Conservation (phyloP, 2,888 invertebrate genomes). For the Iselma pallidipennis region DNA sequence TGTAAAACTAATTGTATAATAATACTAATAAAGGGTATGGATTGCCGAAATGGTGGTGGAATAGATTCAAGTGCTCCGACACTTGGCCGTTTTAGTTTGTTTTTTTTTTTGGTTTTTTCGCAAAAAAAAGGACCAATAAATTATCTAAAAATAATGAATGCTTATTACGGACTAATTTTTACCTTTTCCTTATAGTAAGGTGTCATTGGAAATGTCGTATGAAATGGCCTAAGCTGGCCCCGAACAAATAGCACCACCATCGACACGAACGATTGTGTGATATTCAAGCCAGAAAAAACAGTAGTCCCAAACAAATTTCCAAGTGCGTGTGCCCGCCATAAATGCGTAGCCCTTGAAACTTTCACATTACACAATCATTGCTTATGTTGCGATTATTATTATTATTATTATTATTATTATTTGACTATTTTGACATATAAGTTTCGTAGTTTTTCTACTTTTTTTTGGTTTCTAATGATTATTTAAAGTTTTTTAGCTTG, state of each 20-base stretch:
- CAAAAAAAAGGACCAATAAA: slow-evolving; percentile 45
- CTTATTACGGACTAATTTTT: slow-evolving; percentile 29
- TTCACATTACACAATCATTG: slow-evolving; percentile 20
- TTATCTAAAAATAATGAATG: slow-evolving; percentile 35
- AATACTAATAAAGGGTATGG: background rate
- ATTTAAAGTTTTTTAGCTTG: slow-evolving; percentile 13
- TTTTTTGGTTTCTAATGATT: too few species aligned
- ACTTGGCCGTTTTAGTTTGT: background rate
- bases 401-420: background rate
- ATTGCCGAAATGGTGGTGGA: slow-evolving; percentile 20
- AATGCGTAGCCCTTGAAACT: slow-evolving; percentile 7
- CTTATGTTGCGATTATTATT: slow-evolving; percentile 16
- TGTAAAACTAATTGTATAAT: background rate
- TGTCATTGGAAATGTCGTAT: slow-evolving; percentile 57
- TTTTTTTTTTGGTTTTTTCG: background rate
- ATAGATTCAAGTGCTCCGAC: background rate
- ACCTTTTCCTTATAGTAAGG: slow-evolving; percentile 60
- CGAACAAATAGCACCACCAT: slow-evolving; percentile 23
- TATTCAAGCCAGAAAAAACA: slow-evolving; percentile 20
- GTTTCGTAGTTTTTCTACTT: background rate
- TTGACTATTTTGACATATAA: too few species aligned
- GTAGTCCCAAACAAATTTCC: slow-evolving; percentile 5
- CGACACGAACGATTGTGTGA: slow-evolving; percentile 7
- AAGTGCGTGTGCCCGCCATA: slow-evolving; percentile 16
- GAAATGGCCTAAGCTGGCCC: slow-evolving; percentile 23